Percentiles rank a stretch among this genome's conserved stretches.
phyloP scores from a whole-genome alignment of 2,888 invertebrate genomes.

The Eumerus sabulonum region DNA sequence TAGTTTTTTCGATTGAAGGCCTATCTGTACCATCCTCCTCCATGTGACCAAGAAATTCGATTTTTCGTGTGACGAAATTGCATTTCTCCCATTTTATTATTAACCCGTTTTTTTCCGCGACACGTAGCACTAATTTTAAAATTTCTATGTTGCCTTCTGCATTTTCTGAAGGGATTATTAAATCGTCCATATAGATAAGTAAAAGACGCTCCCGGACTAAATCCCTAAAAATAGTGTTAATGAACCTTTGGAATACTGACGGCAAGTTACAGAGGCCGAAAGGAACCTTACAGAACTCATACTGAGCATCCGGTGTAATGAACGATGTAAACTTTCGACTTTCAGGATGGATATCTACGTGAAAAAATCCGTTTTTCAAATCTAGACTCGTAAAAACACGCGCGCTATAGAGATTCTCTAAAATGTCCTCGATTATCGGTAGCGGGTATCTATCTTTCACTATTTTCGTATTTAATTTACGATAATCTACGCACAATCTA shows the following conservation, averaged over 20 bases:
- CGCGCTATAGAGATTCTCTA: slow-evolving; percentile 70
- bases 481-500: slow-evolving; percentile 8
- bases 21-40: background rate
- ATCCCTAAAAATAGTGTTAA: slow-evolving; percentile 1
- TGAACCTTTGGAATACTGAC: slow-evolving; percentile 1
- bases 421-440: slow-evolving; percentile 67
- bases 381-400: slow-evolving; percentile 19
- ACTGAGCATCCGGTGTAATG: no score
- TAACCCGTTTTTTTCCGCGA: background rate
- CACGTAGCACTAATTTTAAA: slow-evolving; percentile 22
- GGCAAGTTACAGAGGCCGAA: slow-evolving; percentile 11
- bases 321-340: no score
- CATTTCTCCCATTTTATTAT: slow-evolving; percentile 2
- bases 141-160: slow-evolving; percentile 26
- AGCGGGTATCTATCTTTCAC: slow-evolving; percentile 7
- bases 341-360: no score
- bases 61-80: background rate
- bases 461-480: background rate
- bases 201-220: background rate
- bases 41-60: background rate
- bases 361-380: no score
- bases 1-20: background rate
- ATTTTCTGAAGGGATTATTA: slow-evolving; percentile 5
- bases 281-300: slow-evolving; percentile 1
- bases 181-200: slow-evolving; percentile 6